Evolutionary conservation across 1,140 invertebrate species (phyloP), one percentile per base, ranked within the genome.

Genomic region (Macrostomum lignano): DNA sequence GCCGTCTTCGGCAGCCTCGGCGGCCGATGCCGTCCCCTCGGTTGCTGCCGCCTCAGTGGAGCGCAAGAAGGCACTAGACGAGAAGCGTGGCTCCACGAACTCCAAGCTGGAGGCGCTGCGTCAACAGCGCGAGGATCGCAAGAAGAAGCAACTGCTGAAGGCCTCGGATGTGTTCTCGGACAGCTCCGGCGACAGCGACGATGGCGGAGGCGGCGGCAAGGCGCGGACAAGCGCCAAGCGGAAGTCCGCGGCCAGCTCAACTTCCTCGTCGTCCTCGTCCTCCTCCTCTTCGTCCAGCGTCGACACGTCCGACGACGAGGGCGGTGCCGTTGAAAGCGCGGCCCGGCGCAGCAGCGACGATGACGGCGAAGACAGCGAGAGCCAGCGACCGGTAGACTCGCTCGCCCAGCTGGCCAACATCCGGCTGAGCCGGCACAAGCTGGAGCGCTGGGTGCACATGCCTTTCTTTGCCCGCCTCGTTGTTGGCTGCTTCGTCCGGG

Each of bases 391-490:
- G 64, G 22, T 53, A 65, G 25, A 36, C 30, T 43, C 69, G 79
- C 2, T 64, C 64, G 32, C 68, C 62, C 4, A 93, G 43, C 57
- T 93, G 6, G 73, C 73, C 49, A 73, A 73, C 55, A 69, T 91
- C 32, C 63, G 81, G 36, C 51, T 94, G 4, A 86, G 79, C 17
- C 68, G 84, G 42, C 69, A 74, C 50, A 88, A 86, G 60, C 63
- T 93, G 50, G 82, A 91, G 58, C 68, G 58, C 58, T 79, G 88
- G 54, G 76, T 93, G 11, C 82, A 94, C 60, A 63, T 88, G 41
- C 88, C 88, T 10, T 88, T 88, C 52, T 96, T 98, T 46, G 68
- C 71, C 39, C 65, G 72, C 26, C 73, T 81, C 2, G 77, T 77
- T 1, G 66, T 67, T 38, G 84, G 84, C 17, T 91, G 79, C 54